Evolutionary conservation across 2,113 vertebrate species (phyloP), one percentile per base, ranked within the genome.

Genomic region (Fulica atra): DNA sequence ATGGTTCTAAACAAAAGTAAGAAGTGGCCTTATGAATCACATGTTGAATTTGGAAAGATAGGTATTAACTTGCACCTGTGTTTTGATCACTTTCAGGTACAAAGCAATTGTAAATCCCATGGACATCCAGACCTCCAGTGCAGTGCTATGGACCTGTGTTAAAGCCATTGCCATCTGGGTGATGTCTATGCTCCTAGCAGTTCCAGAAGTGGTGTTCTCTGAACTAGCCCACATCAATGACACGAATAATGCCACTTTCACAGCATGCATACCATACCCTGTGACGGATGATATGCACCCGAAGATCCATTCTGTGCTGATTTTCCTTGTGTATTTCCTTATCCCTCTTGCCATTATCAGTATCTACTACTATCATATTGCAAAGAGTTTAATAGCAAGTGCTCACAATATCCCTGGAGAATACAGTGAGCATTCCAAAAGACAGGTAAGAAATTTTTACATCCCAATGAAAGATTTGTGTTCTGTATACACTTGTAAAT

Each of bases 61-160:
- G 7, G 28, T 59, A 82, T 64, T 91, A 61, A 91, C 88, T 87
- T 89, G 28, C 64, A 13, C 85, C 59, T 61, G 31, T 13, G 5
- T 82, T 97, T 92, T 94, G 12, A 56, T 82, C 73, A 38, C 79
- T 96, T 96, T 44, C 96, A 99, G 99, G 97, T 99, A 99, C 94
- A 99, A 98, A 97, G 99, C 99, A 31, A 99, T 99, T 6, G 99
- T 99, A 69, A 99, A 99, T 96, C 99, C 99, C 56, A 99, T 99
- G 99, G 99, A 99, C 95, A 99, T 99, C 96, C 99, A 99, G 98
- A 97, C 97, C 3, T 98, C 99, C 66, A 98, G 98, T 13, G 98
- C 98, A 2, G 98, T 99, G 85, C 96, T 98, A 81, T 98, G 99
- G 98, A 99, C 99, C 24, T 99, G 98, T 66, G 73, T 98, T 71